phyloP scores from a whole-genome alignment of 2,888 invertebrate species.

The Xestia c-nigrum region DNA sequence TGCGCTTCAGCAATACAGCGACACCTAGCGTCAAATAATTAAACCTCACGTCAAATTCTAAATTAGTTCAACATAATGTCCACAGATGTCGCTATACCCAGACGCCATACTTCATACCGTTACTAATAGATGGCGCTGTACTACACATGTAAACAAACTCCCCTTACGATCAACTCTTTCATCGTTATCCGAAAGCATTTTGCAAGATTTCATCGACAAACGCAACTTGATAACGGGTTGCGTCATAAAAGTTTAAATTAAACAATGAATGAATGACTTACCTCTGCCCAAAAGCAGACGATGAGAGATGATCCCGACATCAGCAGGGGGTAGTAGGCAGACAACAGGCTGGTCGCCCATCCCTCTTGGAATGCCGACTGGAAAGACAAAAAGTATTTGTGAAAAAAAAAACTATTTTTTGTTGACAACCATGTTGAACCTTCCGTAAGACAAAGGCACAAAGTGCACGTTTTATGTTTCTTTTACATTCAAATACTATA shows the following conservation, averaged over 20 bases:
- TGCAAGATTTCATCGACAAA: not conserved
- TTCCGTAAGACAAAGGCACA: too few species aligned
- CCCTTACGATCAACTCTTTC: not conserved
- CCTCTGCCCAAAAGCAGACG: slow-evolving; percentile 98
- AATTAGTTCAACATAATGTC: not conserved
- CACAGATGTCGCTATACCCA: slow-evolving; percentile 36
- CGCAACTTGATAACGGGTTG: not conserved
- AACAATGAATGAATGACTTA: slow-evolving; percentile 83
- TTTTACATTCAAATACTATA: too few species aligned
- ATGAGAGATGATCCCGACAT: slow-evolving; percentile 97
- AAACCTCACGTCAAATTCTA: not conserved
- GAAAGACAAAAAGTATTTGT: slow-evolving; percentile 39
- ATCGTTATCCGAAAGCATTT: too few species aligned
- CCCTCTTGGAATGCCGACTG: slow-evolving; percentile 95
- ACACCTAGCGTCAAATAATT: slow-evolving; percentile 39
- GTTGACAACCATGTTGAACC: not conserved
- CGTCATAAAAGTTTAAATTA: not conserved
- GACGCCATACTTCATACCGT: fast-evolving
- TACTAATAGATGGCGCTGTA: slow-evolving; percentile 62
- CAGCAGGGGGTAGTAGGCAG: slow-evolving; percentile 97
- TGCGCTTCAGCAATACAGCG: not conserved
- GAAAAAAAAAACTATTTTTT: not conserved
- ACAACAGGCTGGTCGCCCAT: slow-evolving; percentile 96
- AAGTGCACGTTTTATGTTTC: too few species aligned
- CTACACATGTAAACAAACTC: too few species aligned